A percentile compares a stretch with the other conserved stretches of the same genome.
phyloP scores from a whole-genome alignment of 2,888 invertebrate species.

The Agriopis leucophaearia region DNA sequence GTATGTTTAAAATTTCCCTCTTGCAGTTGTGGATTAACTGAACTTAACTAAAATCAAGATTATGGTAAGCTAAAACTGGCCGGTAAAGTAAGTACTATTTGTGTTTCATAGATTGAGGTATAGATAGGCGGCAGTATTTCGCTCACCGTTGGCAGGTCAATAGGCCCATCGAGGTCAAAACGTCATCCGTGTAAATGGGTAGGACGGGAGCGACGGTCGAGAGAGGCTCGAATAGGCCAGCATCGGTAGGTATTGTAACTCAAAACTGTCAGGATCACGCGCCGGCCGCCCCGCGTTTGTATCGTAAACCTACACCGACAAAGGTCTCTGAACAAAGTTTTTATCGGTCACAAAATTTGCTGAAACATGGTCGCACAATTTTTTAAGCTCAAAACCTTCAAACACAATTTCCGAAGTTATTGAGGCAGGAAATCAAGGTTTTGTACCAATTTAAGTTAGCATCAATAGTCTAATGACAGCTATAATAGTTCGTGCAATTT shows the following conservation, averaged over 20 bases:
- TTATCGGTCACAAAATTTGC: slow-evolving; percentile 46
- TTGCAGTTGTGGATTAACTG: slow-evolving; percentile 17
- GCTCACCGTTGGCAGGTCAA: slow-evolving; percentile 43
- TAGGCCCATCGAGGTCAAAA: slow-evolving; percentile 49
- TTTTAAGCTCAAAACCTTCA: slow-evolving; percentile 39
- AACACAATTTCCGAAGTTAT: slow-evolving; percentile 36
- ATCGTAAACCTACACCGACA: slow-evolving; percentile 45
- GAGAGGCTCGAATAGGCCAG: slow-evolving; percentile 41
- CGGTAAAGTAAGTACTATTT: slow-evolving; percentile 16
- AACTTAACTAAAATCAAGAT: slow-evolving; percentile 14
- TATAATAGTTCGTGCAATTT: no score
- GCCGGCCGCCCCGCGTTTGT: slow-evolving; percentile 43
- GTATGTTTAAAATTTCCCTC: slow-evolving; percentile 50
- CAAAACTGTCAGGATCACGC: slow-evolving; percentile 58
- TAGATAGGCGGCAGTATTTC: slow-evolving; percentile 41
- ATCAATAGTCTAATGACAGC: background rate
- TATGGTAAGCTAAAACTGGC: slow-evolving; percentile 1
- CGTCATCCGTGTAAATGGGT: slow-evolving; percentile 49
- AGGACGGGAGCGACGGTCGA: slow-evolving; percentile 40
- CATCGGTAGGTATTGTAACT: slow-evolving; percentile 52
- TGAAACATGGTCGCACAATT: slow-evolving; percentile 38
- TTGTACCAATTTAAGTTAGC: background rate
- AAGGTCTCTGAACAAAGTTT: slow-evolving; percentile 44
- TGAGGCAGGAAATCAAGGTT: slow-evolving; percentile 12
- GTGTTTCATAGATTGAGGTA: slow-evolving; percentile 32